Evolutionary conservation across 2,113 vertebrate genomes (phyloP).

Genomic region (Erythrocercus mccallii): DNA sequence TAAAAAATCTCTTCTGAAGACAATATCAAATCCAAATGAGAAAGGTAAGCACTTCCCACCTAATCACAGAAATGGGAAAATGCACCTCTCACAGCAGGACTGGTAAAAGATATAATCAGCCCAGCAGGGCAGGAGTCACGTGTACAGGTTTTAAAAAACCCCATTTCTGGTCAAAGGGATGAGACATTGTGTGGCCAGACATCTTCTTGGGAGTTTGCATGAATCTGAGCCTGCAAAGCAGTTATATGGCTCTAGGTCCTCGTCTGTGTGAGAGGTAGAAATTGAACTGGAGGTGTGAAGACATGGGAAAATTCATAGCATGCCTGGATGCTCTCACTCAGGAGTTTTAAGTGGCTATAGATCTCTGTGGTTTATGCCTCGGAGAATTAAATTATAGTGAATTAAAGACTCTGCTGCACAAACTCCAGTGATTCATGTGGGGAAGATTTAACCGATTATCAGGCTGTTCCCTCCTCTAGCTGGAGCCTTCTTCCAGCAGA

Average conservation of each 20-base stretch:
- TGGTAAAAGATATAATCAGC: not conserved
- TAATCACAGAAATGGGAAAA: not conserved
- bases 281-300: not conserved
- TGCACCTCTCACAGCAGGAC: not conserved
- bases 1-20: not conserved
- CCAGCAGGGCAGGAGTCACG: not conserved
- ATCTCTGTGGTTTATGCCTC: constrained; percentile 21
- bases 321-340: constrained; percentile 30
- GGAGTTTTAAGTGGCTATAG: constrained; percentile 52
- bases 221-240: not conserved
- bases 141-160: not conserved
- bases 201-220: not conserved
- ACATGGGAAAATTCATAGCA: constrained; percentile 24
- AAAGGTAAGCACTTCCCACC: not conserved
- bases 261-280: not conserved
- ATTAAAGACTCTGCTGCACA: constrained; percentile 43
- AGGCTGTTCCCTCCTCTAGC: not conserved
- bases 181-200: not conserved
- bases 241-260: not conserved
- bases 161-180: not conserved
- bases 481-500: not conserved
- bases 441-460: not conserved
- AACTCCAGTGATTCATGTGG: constrained; percentile 35
- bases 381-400: constrained; percentile 41
- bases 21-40: not conserved